A percentile compares a stretch with the other conserved stretches of the same genome.
Evolutionary conservation across 2,888 invertebrate genomes (phyloP).

Genomic region (Diarsia brunnea): DNA sequence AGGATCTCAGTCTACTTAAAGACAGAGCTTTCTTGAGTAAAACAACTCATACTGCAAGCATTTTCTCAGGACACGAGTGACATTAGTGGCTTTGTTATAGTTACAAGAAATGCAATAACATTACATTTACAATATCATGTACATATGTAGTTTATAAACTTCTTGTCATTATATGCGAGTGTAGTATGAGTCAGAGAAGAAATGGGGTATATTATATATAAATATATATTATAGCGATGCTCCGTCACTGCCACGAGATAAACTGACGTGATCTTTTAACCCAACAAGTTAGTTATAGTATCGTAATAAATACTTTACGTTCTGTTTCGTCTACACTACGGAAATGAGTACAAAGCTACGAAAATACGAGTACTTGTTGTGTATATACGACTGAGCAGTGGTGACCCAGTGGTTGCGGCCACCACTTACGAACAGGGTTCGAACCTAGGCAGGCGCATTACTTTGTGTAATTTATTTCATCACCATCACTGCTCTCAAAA

Average conservation of each 20-base stretch:
- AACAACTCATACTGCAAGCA: conserved; percentile 27
- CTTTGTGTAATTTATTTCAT: too few relatives aligned
- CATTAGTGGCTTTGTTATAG: neutral
- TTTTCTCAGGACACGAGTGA: conserved; percentile 20
- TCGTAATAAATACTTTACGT: conserved; percentile 15
- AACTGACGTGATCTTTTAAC: conserved; percentile 55
- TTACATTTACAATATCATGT: conserved; percentile 20
- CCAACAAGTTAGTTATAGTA: conserved; percentile 15
- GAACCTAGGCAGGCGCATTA: too few relatives aligned
- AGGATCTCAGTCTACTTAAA: neutral
- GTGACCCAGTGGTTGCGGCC: too few relatives aligned
- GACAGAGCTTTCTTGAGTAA: too few relatives aligned
- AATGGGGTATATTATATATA: conserved; percentile 16
- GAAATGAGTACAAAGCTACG: conserved; percentile 18
- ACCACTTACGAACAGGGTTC: too few relatives aligned
- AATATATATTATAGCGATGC: conserved; percentile 9
- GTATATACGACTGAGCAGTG: too few relatives aligned
- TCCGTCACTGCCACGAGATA: conserved; percentile 35
- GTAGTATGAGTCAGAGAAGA: conserved; percentile 54
- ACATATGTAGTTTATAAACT: conserved; percentile 28
- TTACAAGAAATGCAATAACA: conserved; percentile 32
- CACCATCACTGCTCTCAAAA: too few relatives aligned
- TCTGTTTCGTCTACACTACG: conserved; percentile 10
- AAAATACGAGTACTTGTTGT: neutral
- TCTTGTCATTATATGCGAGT: conserved; percentile 37